Evolutionary conservation across 2,113 vertebrate species (phyloP).

Genomic region (Bothrops jararaca): DNA sequence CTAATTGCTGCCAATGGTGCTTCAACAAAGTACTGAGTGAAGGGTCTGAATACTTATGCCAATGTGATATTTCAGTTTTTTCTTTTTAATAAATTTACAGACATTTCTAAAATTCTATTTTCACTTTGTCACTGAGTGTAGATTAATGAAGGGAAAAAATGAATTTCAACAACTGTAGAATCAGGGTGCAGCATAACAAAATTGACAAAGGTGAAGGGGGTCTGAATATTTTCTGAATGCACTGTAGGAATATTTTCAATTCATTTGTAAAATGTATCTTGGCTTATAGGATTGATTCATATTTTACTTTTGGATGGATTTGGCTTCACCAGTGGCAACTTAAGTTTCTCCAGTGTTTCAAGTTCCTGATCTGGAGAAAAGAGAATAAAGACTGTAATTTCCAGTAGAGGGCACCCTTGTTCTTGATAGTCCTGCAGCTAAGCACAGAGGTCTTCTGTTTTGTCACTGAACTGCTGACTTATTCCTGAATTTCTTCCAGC

Average conservation of each 20-base stretch:
- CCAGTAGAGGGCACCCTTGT: constrained; percentile 7
- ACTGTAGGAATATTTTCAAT: background rate
- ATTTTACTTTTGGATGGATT: background rate
- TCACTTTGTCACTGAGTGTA: no score
- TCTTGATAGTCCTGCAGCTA: background rate
- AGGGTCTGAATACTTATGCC: no score
- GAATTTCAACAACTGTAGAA: no score
- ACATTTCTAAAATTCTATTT: no score
- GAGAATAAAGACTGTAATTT: background rate
- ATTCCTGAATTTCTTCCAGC: background rate
- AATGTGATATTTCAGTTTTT: no score
- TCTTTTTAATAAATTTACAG: no score
- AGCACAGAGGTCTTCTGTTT: background rate
- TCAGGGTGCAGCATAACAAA: no score
- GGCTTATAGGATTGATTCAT: background rate
- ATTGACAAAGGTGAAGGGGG: no score
- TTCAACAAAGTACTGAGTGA: no score
- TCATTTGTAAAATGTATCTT: background rate
- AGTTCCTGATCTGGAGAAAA: background rate
- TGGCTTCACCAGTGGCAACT: background rate
- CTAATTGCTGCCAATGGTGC: no score
- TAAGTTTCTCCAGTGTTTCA: background rate
- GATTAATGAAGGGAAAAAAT: no score
- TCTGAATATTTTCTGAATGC: no score
- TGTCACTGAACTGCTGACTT: background rate